A percentile compares a stretch with the other conserved stretches of the same genome.
These are phyloP conservation scores for Leptocoma aspasia DNA, from an alignment of 2,113 vertebrate genomes.

Conservation along the genomic window DNA sequence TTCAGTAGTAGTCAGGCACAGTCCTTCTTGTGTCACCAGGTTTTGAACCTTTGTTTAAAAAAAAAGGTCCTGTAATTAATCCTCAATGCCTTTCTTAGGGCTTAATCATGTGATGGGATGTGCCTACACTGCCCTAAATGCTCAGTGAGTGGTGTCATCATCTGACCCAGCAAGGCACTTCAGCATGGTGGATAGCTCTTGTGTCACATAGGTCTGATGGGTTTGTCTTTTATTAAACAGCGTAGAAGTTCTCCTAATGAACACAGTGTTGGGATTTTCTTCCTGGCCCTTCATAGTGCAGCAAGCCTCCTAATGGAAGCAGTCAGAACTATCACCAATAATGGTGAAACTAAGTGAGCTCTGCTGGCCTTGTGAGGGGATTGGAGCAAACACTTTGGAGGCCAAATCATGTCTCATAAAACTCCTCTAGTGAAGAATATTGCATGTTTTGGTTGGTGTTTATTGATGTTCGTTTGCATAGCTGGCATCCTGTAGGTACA, in stretches of 20 bases:
- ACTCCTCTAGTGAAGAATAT: background rate
- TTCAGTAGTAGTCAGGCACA: background rate
- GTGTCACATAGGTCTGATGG: background rate
- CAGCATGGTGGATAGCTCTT: accelerated
- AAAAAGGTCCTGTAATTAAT: background rate
- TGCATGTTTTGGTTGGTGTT: background rate
- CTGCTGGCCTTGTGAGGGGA: background rate
- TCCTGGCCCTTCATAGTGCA: background rate
- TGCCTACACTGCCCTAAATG: background rate
- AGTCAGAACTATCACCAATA: background rate
- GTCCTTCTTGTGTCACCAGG: background rate
- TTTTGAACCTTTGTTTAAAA: background rate
- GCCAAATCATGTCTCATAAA: background rate
- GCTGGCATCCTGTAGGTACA: background rate
- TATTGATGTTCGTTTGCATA: background rate
- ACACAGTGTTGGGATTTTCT: background rate
- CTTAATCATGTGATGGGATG: background rate
- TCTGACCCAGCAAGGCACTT: background rate
- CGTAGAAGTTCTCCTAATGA: background rate
- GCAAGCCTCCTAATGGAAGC: background rate
- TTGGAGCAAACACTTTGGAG: background rate
- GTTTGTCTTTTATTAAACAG: background rate
- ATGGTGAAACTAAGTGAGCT: background rate
- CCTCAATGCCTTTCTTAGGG: background rate
- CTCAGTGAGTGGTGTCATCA: background rate